Conservation (phyloP, 2,113 vertebrate species). For the Corythornis vintsioides region DNA sequence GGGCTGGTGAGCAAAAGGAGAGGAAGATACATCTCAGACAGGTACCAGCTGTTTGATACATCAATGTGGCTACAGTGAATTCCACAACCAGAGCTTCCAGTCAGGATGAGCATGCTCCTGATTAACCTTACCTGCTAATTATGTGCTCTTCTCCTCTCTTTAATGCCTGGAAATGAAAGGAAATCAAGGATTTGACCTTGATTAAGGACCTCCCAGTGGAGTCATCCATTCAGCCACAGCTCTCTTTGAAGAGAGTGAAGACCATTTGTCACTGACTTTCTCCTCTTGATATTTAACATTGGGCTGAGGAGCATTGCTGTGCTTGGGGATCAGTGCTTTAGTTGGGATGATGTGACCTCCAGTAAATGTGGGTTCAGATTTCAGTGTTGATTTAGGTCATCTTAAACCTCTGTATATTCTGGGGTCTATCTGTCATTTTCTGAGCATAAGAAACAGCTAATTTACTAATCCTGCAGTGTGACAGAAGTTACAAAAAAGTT, state of each 20-base stretch:
- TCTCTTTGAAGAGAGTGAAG: neutral
- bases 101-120: neutral
- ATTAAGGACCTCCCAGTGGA: neutral
- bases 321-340: neutral
- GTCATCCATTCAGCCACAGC: neutral
- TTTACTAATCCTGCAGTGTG: neutral
- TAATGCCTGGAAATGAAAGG: neutral
- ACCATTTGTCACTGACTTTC: neutral
- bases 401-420: neutral
- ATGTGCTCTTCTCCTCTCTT: neutral
- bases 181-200: neutral
- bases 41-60: neutral
- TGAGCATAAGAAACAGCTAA: neutral
- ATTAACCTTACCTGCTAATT: neutral
- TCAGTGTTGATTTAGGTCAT: neutral
- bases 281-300: neutral
- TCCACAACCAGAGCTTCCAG: neutral
- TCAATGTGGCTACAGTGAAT: neutral
- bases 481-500: neutral
- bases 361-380: neutral
- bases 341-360: neutral
- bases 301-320: neutral
- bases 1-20: neutral
- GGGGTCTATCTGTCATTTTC: neutral
- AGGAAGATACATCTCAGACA: neutral